A percentile compares a stretch with the other conserved stretches of the same genome.
These are phyloP conservation scores for Drosophila insularis DNA, from an alignment of 1,140 invertebrate species.

Conservation along the genomic window DNA sequence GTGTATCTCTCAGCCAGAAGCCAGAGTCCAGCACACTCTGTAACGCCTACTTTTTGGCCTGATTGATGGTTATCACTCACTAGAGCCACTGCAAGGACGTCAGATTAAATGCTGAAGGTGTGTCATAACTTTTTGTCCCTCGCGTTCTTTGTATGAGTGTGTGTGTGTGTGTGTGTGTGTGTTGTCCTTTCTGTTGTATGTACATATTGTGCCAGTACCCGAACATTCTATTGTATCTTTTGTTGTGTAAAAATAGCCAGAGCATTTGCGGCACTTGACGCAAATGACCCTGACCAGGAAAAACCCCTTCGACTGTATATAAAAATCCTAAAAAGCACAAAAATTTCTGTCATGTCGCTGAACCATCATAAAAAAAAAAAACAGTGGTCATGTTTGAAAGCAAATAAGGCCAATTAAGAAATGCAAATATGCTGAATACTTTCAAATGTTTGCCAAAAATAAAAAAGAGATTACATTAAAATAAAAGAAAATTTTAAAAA, in stretches of 20 bases:
- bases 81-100: constrained; percentile 55
- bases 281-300: constrained; percentile 47
- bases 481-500: neutral
- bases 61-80: constrained; percentile 81
- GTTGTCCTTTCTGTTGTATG: neutral
- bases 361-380: constrained; percentile 25
- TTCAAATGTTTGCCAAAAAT: neutral
- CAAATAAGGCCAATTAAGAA: constrained; percentile 77
- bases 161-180: constrained; percentile 11
- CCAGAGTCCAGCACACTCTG: constrained; percentile 18
- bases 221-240: constrained; percentile 62
- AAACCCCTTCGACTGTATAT: constrained; percentile 17
- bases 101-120: constrained; percentile 80
- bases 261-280: constrained; percentile 44
- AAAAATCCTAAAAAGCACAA: constrained; percentile 40
- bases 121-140: constrained; percentile 70
- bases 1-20: constrained; percentile 55
- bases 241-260: constrained; percentile 47
- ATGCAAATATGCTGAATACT: constrained; percentile 53
- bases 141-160: neutral
- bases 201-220: neutral
- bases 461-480: neutral
- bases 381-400: constrained; percentile 68
- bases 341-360: constrained; percentile 44
- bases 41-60: constrained; percentile 69